Base-by-base conservation (phyloP, 2,113 vertebrate genomes). In the Daphoenositta chrysoptera region DNA sequence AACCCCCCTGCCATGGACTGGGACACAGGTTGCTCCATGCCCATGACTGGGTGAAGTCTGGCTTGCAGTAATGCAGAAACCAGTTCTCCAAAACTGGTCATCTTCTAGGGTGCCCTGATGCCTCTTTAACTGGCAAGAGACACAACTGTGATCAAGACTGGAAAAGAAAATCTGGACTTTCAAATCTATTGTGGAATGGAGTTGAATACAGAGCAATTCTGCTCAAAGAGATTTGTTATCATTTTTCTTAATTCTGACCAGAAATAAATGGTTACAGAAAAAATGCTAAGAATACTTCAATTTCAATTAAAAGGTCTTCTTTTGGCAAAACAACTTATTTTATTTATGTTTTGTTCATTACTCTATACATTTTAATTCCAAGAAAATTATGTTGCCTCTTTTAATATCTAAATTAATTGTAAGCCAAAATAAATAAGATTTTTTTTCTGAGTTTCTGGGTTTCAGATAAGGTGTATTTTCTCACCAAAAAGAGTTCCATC, bases 1-100 rank as follows among this genome's bases (percentile, higher is more conserved):
- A 54, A 11, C 1, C 7, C 5, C 5, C 3, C 1, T 27, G 24
- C 17, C 5, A 10, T 3, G 11, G 40, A 6, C 47, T 48, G n/a
- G 13, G 21, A 40, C 21, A 35, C 11, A 53, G 11, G 20, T 1
- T 53, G 3, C n/a, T 54, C 16, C 47, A 19, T 23, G 24, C 5
- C 7, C 21, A 18, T 24, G 5, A 14, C 4, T 57, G 23, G 6
- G 3, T 66, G 58, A 77, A 31, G 24, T 28, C 35, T 78, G 35
- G 10, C 2, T 83, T 53, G 9, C 30, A 81, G 51, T 27, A 3
- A 3, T 9, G 14, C 18, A n/a, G 57, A 89, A 51, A 20, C 5
- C 12, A 9, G 5, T 57, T 8, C 16, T 60, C 7, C n/a, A 61
- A 39, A 63, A 35, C 7, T 22, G 8, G 4, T 28, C 6, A 10